Base-by-base conservation (phyloP, 2,113 vertebrate species). In the Cynocephalus volans region DNA sequence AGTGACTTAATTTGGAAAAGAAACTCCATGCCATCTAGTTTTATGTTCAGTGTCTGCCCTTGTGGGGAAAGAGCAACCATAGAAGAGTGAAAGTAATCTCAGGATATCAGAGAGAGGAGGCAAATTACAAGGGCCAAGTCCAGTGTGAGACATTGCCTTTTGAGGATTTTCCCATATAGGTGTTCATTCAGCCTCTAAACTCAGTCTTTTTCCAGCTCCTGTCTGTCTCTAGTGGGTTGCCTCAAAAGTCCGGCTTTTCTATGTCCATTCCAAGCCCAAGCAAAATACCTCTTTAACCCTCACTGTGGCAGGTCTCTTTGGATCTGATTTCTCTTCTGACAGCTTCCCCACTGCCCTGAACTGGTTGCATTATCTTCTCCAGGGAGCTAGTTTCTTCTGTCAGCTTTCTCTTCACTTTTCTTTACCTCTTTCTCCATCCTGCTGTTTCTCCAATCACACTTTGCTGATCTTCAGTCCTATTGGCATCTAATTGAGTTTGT, bases 361-460 rank as follows among this genome's bases (percentile, higher is more conserved):
- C 70, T 52, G 26, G 62, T n/a, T 83, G 3, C 33, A n/a, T n/a
- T 50, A 15, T 45, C 6, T 65, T 45, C 50, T 18, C 8, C 62
- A 33, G 6, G 72, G 12, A 81, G 6, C 13, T 10, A 17, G 28
- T n/a, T 48, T 70, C 85, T 64, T 81, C 60, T 80, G 58, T 77
- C 88, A 81, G 77, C 62, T 87, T 93, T 90, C 77, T 73, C 28
- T 92, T 96, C 77, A 79, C 24, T 72, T 88, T 56, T 96, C 41
- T 76, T 94, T 17, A 0, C 69, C 75, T 72, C 83, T 90, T 90
- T 83, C 73, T 96, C 85, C n/a, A 93, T 86, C 83, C 56, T 86
- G 89, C 50, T 67, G 0, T 73, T 93, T 92, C 87, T 94, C 41
- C 5, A 6, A 50, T 72, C 12, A 36, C 31, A 76, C 21, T 69